These are phyloP conservation scores for Uloborus plumipes DNA, from an alignment of 2,888 invertebrate species.

Conservation along the genomic window DNA sequence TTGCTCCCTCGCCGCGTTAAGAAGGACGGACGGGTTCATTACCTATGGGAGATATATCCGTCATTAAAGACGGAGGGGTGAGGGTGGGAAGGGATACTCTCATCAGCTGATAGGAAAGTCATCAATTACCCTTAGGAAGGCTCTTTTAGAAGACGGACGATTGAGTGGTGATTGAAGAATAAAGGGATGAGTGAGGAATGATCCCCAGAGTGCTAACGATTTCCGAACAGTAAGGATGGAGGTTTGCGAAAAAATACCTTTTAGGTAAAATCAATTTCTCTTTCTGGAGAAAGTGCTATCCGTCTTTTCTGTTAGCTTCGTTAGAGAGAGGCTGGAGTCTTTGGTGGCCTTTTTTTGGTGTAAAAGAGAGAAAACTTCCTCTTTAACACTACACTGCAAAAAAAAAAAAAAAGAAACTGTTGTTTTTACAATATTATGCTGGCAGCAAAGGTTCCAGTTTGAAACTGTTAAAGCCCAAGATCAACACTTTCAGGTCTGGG, in stretches of 20 bases:
- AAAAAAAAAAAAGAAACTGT: too few species aligned
- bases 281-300: background rate
- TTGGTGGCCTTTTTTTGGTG: too few species aligned
- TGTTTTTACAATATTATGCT: too few species aligned
- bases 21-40: slow-evolving; percentile 12
- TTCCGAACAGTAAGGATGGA: slow-evolving; percentile 48
- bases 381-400: too few species aligned
- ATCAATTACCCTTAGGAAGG: slow-evolving; percentile 49
- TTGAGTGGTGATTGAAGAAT: slow-evolving; percentile 34
- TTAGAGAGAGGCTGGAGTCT: too few species aligned
- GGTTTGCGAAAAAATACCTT: slow-evolving; percentile 37
- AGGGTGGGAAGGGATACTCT: slow-evolving; percentile 20
- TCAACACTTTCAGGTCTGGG: too few species aligned
- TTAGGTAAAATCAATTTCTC: slow-evolving; percentile 53
- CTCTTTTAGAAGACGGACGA: slow-evolving; percentile 25
- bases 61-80: slow-evolving; percentile 43
- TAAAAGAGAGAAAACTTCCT: too few species aligned
- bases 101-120: slow-evolving; percentile 59
- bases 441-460: too few species aligned
- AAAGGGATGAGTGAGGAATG: slow-evolving; percentile 9
- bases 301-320: background rate
- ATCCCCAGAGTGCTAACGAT: slow-evolving; percentile 55
- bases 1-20: too few species aligned
- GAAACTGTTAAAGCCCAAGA: too few species aligned
- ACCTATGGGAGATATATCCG: slow-evolving; percentile 51